Conservation (phyloP, 1,140 invertebrate species). For the Nixonia krombeini region DNA sequence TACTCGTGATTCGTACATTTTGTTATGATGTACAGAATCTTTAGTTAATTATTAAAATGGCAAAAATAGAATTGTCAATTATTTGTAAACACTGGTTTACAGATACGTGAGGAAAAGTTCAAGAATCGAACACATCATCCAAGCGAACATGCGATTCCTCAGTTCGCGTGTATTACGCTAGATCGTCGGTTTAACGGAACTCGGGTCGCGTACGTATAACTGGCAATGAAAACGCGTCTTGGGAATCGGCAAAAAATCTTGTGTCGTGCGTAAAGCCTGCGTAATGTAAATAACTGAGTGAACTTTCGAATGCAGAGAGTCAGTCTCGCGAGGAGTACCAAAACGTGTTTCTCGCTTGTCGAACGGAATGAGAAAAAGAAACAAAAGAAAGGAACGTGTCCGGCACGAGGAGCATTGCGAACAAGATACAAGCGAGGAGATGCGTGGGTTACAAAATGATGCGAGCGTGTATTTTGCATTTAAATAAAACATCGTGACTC, state of each 20-base stretch:
- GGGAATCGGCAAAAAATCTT: conserved; percentile 18
- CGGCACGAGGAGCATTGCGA: conserved; percentile 1
- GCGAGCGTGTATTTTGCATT: conserved; percentile 2
- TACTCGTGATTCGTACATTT: too few relatives aligned
- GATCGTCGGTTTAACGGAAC: conserved; percentile 25
- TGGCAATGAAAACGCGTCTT: conserved; percentile 23
- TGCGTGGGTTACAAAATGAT: conserved; percentile 33
- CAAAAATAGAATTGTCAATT: too few relatives aligned
- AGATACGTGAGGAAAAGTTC: not conserved
- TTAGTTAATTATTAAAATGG: too few relatives aligned
- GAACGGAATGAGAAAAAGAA: conserved; percentile 24
- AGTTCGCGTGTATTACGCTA: conserved; percentile 6
- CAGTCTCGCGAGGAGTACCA: conserved; percentile 28
- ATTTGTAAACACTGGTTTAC: not conserved
- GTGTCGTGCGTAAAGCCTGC: conserved; percentile 30
- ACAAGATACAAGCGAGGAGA: conserved; percentile 24
- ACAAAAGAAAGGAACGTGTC: conserved; percentile 24
- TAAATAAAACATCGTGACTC: too few relatives aligned
- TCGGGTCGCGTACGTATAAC: conserved; percentile 31
- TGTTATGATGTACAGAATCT: too few relatives aligned
- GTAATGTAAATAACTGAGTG: conserved; percentile 37
- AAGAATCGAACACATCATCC: not conserved
- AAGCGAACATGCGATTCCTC: not conserved
- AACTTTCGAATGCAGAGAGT: conserved; percentile 36
- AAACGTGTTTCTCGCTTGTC: conserved; percentile 45